A percentile compares a stretch with the other conserved stretches of the same genome.
These are phyloP conservation scores for Ganaspis brasiliensis DNA, from an alignment of 2,888 invertebrate species.

Conservation along the genomic window DNA sequence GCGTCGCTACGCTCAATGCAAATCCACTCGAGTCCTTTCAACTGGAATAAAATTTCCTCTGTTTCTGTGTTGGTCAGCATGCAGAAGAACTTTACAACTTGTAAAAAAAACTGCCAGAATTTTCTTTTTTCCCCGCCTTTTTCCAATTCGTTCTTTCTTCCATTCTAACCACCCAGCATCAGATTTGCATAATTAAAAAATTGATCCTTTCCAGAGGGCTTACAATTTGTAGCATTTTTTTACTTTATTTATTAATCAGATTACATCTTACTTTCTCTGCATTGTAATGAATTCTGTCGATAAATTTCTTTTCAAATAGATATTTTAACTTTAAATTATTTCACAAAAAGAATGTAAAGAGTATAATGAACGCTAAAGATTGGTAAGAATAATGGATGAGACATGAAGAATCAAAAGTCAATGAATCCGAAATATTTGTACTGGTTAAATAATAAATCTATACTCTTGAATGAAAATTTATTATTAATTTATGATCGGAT, in stretches of 20 bases:
- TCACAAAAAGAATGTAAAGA: too few species aligned
- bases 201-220: not conserved
- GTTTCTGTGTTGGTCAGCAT: constrained; percentile 27
- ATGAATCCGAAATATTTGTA: not conserved
- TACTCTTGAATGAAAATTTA: constrained; percentile 34
- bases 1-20: constrained; percentile 51
- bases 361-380: too few species aligned
- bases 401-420: not conserved
- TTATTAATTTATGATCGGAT: constrained; percentile 69
- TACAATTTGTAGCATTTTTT: not conserved
- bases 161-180: constrained; percentile 10
- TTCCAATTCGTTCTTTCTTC: constrained; percentile 19
- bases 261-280: too few species aligned
- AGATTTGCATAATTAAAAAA: constrained; percentile 34
- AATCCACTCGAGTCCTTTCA: constrained; percentile 36
- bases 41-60: constrained; percentile 31
- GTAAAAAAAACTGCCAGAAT: constrained; percentile 7
- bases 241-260: not conserved
- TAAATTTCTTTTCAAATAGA: too few species aligned
- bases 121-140: constrained; percentile 38
- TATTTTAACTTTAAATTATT: too few species aligned
- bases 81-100: constrained; percentile 21
- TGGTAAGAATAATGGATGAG: not conserved
- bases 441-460: constrained; percentile 30
- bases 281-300: too few species aligned